Evolutionary conservation across 2,797 vertebrate species (phyloP).

Genomic region (Molossus molossus): DNA sequence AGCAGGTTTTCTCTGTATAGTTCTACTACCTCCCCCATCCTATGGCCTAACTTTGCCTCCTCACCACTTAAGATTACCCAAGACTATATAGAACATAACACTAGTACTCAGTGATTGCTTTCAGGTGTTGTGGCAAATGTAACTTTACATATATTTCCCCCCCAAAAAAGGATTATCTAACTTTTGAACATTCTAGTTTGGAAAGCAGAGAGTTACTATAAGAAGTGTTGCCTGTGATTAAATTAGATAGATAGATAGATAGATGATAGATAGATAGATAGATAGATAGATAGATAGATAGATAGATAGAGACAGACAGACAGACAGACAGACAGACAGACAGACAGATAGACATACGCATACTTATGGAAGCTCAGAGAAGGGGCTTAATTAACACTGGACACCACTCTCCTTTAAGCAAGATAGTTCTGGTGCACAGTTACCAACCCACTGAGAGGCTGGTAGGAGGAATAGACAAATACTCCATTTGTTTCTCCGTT

Average conservation of each 20-base stretch:
- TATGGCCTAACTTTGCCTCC: neutral
- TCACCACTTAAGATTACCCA: neutral
- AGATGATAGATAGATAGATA: too few relatives aligned
- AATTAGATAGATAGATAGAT: too few relatives aligned
- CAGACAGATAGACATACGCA: too few relatives aligned
- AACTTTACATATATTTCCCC: neutral
- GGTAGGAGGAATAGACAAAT: neutral
- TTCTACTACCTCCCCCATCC: neutral
- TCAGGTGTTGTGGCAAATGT: constrained; percentile 18
- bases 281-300: too few relatives aligned
- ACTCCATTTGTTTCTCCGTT: constrained; percentile 27
- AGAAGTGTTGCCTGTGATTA: neutral
- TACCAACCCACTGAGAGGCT: neutral
- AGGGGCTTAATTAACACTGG: neutral
- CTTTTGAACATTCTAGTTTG: neutral
- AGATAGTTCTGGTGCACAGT: neutral
- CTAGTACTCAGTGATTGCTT: neutral
- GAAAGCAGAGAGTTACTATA: neutral
- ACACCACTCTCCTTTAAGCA: neutral
- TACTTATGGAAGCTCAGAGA: neutral
- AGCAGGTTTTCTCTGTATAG: neutral
- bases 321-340: too few relatives aligned
- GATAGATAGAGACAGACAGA: too few relatives aligned
- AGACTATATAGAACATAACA: neutral
- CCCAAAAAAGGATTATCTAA: neutral